phyloP scores from a whole-genome alignment of 35 echinoderm and acorn worm species.

The Strongylocentrotus purpuratus region DNA sequence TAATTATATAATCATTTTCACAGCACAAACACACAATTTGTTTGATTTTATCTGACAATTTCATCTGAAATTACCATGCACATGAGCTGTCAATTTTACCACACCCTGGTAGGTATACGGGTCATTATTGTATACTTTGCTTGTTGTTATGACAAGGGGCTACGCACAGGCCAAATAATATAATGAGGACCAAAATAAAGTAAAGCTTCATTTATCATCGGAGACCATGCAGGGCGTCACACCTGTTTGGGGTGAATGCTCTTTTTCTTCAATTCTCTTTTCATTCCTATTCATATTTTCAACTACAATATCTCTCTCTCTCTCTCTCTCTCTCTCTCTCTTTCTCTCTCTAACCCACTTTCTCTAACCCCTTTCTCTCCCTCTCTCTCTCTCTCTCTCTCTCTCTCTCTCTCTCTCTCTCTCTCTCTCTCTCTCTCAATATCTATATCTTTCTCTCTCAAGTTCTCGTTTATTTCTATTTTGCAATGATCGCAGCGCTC shows the following conservation, averaged over 20 bases:
- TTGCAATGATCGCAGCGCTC: not conserved
- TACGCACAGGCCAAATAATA: not conserved
- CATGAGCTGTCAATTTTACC: not conserved
- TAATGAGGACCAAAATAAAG: not conserved
- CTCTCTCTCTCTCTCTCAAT: too few relatives aligned
- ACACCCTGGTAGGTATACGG: not conserved
- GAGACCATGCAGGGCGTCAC: not conserved
- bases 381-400: too few relatives aligned
- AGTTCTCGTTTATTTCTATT: not conserved
- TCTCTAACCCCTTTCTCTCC: too few relatives aligned
- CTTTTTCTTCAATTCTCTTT: not conserved
- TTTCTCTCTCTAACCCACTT: too few relatives aligned
- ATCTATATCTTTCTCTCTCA: not conserved
- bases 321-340: too few relatives aligned
- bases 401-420: too few relatives aligned
- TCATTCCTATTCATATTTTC: not conserved
- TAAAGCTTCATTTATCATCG: not conserved
- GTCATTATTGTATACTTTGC: not conserved
- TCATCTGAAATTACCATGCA: not conserved
- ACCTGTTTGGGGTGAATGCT: conserved; percentile 14
- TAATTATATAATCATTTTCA: too few relatives aligned
- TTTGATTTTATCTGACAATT: not conserved
- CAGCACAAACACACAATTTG: too few relatives aligned
- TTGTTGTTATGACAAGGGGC: not conserved
- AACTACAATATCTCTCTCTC: too few relatives aligned